Base-by-base conservation (phyloP, 1,140 invertebrate species). In the Gerris buenoi region DNA sequence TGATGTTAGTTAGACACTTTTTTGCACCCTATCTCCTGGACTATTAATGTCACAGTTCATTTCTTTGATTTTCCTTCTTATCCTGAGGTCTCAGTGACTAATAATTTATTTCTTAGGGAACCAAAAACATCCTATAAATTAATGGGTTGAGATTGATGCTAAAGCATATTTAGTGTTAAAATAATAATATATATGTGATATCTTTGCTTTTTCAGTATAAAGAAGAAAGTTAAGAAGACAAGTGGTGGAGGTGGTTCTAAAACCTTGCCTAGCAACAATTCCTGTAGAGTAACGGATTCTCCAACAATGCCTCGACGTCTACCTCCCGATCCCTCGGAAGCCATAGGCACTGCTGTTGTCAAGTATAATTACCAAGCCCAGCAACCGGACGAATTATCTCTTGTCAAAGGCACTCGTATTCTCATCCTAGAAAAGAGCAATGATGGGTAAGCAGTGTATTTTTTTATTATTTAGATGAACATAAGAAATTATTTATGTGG, bases 331-430 rank as follows among this genome's bases (percentile, higher is more conserved):
- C 89, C 89, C 56, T 84, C 86, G 65, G 90, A 94, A 78, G 89
- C 90, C 18, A 91, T 93, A 71, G 90, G 91, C 57, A 86, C 89
- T 5, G 95, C 95, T 23, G 85, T 96, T 67, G 96, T 96, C 65
- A 97, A 97, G 80, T 99, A 96, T 78, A 95, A 95, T 79, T 99
- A 99, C 77, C 91, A 95, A 80, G 94, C 95, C 27, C 93, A 97
- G 79, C 93, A 98, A 79, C 83, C 91, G 1, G 97, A 99, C 76
- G 97, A 99, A 77, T 79, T 99, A 5, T 89, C 93, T 1, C 81
- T 99, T 59, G 88, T 89, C 56, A 93, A 92, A 81, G 95, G 95
- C 67, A 90, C 89, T 28, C 81, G 90, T 72, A 93, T 99, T 67
- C 82, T 93, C 67, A 98, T 99, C 70, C 80, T 99, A 67, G 97